Evolutionary conservation across 2,888 invertebrate genomes (phyloP).

Genomic region (Ommatoiulus sabulosus): DNA sequence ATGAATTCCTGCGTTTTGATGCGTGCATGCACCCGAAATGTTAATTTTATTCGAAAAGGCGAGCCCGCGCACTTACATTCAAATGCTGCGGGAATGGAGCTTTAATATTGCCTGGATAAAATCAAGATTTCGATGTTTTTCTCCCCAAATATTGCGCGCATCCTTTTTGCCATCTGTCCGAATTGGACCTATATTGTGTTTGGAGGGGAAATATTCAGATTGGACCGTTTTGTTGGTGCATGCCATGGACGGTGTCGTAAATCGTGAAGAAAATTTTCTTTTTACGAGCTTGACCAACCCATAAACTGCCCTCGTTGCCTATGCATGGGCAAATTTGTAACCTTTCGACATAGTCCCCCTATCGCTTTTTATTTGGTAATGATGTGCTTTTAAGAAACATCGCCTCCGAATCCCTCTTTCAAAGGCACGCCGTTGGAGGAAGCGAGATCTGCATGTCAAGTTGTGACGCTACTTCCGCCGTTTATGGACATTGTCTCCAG

Average conservation of each 20-base stretch:
- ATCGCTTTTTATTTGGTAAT: not conserved
- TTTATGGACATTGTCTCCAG: not conserved
- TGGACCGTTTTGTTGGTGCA: not conserved
- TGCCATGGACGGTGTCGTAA: not conserved
- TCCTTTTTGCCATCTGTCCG: not conserved
- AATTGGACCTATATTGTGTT: not conserved
- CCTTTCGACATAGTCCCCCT: conserved; percentile 15
- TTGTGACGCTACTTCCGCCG: not conserved
- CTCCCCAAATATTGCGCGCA: not conserved
- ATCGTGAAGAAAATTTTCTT: not conserved
- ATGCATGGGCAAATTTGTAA: conserved; percentile 35
- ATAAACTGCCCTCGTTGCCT: not conserved
- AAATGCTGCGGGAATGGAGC: not conserved
- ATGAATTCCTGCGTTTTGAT: conserved; percentile 26
- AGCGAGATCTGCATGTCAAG: too few relatives aligned
- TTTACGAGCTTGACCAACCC: conserved; percentile 26
- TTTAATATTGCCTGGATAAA: conserved; percentile 23
- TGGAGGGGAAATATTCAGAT: conserved; percentile 14
- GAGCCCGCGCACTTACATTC: not conserved
- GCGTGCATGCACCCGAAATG: conserved; percentile 20
- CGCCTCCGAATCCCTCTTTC: not conserved
- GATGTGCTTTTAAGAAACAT: not conserved
- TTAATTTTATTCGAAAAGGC: conserved; percentile 10
- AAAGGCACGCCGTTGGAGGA: too few relatives aligned
- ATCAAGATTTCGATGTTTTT: not conserved